These are phyloP conservation scores for Drosophila ustulata DNA, from an alignment of 2,888 invertebrate species.

Conservation along the genomic window DNA sequence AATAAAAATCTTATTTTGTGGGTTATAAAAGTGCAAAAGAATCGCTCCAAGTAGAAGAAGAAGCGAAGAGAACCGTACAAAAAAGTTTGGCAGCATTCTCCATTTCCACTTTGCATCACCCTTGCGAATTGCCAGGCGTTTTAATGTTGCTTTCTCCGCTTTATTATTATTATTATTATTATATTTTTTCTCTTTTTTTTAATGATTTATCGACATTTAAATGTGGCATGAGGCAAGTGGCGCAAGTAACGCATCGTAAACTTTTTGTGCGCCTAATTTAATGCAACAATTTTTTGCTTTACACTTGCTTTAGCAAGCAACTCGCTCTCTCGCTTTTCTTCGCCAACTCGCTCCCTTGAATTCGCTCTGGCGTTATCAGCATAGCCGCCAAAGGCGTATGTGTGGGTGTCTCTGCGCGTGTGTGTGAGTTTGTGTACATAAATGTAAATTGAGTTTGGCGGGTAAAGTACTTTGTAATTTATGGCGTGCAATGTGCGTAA, in stretches of 20 bases:
- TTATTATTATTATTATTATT: conserved; percentile 52
- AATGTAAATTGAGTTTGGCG: conserved; percentile 76
- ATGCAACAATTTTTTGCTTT: conserved; percentile 70
- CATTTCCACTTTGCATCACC: conserved; percentile 47
- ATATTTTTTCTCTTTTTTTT: conserved; percentile 53
- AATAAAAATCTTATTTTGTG: conserved; percentile 77
- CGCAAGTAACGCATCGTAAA: conserved; percentile 68
- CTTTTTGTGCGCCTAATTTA: conserved; percentile 73
- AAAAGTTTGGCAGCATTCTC: conserved; percentile 49
- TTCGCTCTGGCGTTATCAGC: conserved; percentile 55
- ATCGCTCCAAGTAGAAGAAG: conserved; percentile 27
- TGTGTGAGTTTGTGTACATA: conserved; percentile 35
- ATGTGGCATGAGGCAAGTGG: conserved; percentile 44
- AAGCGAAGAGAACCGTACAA: background rate
- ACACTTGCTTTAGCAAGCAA: conserved; percentile 36
- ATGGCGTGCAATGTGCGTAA: conserved; percentile 78
- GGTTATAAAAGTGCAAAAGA: conserved; percentile 71
- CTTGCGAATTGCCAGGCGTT: conserved; percentile 33
- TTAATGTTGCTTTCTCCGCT: conserved; percentile 47
- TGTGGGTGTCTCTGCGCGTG: conserved; percentile 25
- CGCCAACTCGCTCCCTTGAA: conserved; percentile 4
- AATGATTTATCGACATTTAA: conserved; percentile 80
- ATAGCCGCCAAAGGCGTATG: conserved; percentile 38
- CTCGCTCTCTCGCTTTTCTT: conserved; percentile 3
- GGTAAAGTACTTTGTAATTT: conserved; percentile 79